Percentiles rank a stretch among this genome's conserved stretches.
phyloP scores from a whole-genome alignment of 2,888 invertebrate species.

The Leptopilina myrica region DNA sequence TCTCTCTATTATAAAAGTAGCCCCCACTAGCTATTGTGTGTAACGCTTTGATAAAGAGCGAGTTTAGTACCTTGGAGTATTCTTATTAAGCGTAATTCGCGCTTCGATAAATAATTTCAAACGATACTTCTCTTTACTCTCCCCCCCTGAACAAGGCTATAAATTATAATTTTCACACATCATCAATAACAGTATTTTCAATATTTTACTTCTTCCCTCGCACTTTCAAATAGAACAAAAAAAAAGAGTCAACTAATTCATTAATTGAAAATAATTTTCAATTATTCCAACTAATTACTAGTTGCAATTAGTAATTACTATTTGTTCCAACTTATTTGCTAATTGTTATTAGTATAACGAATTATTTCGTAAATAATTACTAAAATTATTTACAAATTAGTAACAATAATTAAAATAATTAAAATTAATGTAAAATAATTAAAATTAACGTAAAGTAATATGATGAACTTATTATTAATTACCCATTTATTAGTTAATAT shows the following conservation, averaged over 20 bases:
- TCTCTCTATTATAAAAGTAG: constrained; percentile 10
- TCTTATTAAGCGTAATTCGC: constrained; percentile 38
- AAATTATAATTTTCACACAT: constrained; percentile 18
- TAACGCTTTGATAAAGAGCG: constrained; percentile 29
- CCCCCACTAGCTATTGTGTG: constrained; percentile 9
- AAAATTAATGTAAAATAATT: no score
- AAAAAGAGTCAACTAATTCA: neutral
- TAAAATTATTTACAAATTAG: no score
- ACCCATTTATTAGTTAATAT: no score
- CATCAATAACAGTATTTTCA: constrained; percentile 23
- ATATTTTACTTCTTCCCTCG: neutral
- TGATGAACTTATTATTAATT: no score
- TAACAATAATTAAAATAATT: no score
- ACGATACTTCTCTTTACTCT: constrained; percentile 5
- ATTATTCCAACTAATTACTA: no score
- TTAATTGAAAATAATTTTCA: no score
- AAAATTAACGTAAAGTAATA: no score
- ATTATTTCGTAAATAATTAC: no score
- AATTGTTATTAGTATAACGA: no score
- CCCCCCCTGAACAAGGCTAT: constrained; percentile 22
- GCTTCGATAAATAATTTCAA: constrained; percentile 24
- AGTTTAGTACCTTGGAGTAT: constrained; percentile 39
- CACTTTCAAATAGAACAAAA: neutral
- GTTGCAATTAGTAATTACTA: no score
- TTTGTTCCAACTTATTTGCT: no score